Percentiles rank a stretch among this genome's conserved stretches.
Evolutionary conservation across 2,797 vertebrate species (phyloP).

Genomic region (Manis crassicaudata): DNA sequence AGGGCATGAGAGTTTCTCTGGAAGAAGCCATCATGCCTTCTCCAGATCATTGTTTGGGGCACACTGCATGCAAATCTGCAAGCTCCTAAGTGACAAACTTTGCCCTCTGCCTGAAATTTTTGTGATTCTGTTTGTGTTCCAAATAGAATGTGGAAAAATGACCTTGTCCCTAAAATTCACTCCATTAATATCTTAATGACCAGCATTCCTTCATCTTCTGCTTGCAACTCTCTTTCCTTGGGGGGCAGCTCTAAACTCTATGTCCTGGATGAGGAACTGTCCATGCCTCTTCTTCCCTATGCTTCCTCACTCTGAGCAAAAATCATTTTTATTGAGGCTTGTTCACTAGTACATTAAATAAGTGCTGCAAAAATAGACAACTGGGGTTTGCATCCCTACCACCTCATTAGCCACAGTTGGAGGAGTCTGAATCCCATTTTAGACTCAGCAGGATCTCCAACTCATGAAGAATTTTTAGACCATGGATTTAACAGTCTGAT

Average conservation of each 20-base stretch:
- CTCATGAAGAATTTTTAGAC: background rate
- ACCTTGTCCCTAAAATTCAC: background rate
- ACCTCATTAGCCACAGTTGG: background rate
- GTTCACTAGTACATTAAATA: background rate
- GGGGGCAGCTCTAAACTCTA: background rate
- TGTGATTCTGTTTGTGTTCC: background rate
- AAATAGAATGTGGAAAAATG: background rate
- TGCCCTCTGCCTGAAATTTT: background rate
- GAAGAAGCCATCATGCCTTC: background rate
- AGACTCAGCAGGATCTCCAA: background rate
- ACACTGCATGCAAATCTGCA: background rate
- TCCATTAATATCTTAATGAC: background rate
- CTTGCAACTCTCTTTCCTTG: background rate
- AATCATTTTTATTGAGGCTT: background rate
- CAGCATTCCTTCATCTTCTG: background rate
- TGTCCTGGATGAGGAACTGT: background rate
- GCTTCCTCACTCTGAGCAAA: background rate
- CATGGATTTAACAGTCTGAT: background rate
- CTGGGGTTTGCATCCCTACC: background rate
- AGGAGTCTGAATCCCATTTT: constrained; percentile 6
- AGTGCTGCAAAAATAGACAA: background rate
- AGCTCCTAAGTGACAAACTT: background rate
- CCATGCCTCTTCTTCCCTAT: background rate
- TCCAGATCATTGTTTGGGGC: background rate
- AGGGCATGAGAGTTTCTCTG: background rate